Base-by-base conservation (phyloP, 2,888 invertebrate species). In the Ferrisia virgata region DNA sequence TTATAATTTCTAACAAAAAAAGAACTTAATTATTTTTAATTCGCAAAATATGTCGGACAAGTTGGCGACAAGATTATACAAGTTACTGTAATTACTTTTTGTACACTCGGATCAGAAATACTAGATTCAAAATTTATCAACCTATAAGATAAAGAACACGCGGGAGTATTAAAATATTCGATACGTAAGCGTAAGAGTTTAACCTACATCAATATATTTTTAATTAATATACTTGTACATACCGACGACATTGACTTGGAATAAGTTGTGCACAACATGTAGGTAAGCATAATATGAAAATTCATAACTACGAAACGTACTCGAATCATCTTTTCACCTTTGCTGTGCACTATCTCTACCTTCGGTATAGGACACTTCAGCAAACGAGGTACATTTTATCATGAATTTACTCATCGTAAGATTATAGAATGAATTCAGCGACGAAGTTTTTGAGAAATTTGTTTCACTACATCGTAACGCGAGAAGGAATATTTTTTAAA, bases 401-500 rank as follows among this genome's bases (percentile, higher is more conserved):
- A 64, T 64, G 58, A 64, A 64, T 64, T 64, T 64, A 64, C 58
- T 64, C 58, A 28, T 64, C 22, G n/a, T 64, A 25, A 64, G 58
- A 64, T 64, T n/a, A n/a, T 64, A 64, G 58, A 72, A 72, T 72
- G 33, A 72, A 72, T 72, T 72, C 72, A 72, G 33, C 72, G 33
- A 33, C 72, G 72, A 72, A 72, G 72, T 33, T 72, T 72, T 31
- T 33, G 72, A 72, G 13, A 72, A 72, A 72, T 33, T 72, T 72
- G 72, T 72, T 72, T 72, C 33, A 72, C 72, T 72, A 31, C 33
- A 72, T 72, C 72, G 72, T 72, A 72, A 72, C 72, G 72, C 72
- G 72, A 72, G 72, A 31, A 72, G n/a, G 72, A 72, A 72, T 72
- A 72, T 72, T 72, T 72, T 72, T 72, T 72, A 72, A 72, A 72